Conservation (phyloP, 2,113 vertebrate species). For the Epinephelus fuscoguttatus region DNA sequence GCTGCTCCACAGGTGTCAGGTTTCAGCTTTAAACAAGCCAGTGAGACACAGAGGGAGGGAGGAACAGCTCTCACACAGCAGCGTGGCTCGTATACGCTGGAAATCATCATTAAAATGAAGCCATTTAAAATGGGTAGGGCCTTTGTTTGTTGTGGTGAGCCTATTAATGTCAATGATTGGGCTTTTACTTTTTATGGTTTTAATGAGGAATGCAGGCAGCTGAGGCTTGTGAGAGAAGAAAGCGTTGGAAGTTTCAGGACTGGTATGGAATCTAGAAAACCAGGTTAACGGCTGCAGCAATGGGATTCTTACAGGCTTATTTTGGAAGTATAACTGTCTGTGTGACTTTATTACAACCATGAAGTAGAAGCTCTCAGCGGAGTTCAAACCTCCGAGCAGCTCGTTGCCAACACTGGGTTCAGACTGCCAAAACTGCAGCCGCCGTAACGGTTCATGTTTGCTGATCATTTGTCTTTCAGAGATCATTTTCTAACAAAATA, state of each 20-base stretch:
- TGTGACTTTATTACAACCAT: accelerated
- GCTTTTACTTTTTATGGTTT: constrained; percentile 40
- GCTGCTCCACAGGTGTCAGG: constrained; percentile 52
- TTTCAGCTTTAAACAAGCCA: constrained; percentile 60
- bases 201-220: constrained; percentile 60
- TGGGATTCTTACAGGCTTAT: accelerated
- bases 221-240: not conserved
- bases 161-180: constrained; percentile 46
- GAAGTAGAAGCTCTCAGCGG: not conserved
- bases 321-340: not conserved
- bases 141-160: constrained; percentile 36
- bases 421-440: constrained; percentile 9
- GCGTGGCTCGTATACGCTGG: not conserved
- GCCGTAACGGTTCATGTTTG: not conserved
- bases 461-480: constrained; percentile 4
- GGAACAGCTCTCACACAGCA: constrained; percentile 6
- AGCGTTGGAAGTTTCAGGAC: not conserved
- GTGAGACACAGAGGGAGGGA: not conserved
- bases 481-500: not conserved
- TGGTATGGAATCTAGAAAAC: not conserved
- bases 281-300: not conserved
- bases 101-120: constrained; percentile 22
- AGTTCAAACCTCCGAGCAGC: constrained; percentile 4
- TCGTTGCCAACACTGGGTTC: not conserved
- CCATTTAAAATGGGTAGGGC: not conserved